phyloP scores from a whole-genome alignment of 2,888 invertebrate genomes.

The Drosophila dives region DNA sequence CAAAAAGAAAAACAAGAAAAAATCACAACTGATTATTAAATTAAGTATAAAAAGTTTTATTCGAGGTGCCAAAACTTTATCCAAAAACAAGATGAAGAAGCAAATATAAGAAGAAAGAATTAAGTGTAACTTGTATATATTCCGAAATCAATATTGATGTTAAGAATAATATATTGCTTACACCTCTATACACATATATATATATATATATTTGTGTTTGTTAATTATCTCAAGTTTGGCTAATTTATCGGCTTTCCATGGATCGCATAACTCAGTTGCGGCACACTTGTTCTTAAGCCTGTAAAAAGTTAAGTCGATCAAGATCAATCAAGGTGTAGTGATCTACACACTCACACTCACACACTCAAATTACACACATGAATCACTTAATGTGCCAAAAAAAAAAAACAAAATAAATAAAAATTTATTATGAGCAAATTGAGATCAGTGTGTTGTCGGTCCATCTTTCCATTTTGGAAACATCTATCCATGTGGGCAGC shows the following conservation, averaged over 20 bases:
- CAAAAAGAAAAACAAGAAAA: background rate
- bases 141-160: constrained; percentile 5
- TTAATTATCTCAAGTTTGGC: constrained; percentile 29
- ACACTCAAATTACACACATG: constrained; percentile 34
- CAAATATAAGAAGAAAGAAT: background rate
- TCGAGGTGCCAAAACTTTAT: background rate
- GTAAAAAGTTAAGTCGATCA: constrained; percentile 7
- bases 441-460: constrained; percentile 11
- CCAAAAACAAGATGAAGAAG: background rate
- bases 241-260: constrained; percentile 13
- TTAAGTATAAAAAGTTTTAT: background rate
- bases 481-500: constrained; percentile 5
- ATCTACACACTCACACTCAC: background rate
- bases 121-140: background rate
- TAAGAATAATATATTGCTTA: constrained; percentile 19
- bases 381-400: constrained; percentile 58
- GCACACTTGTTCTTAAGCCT: constrained; percentile 22
- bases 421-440: constrained; percentile 4
- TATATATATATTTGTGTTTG: background rate
- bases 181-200: background rate
- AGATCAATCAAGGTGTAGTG: constrained; percentile 3
- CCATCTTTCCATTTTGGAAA: background rate
- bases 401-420: constrained; percentile 16
- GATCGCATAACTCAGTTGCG: constrained; percentile 10
- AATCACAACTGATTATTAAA: background rate